phyloP scores from a whole-genome alignment of 2,797 vertebrate genomes.

The Melanotaenia pygmaea region DNA sequence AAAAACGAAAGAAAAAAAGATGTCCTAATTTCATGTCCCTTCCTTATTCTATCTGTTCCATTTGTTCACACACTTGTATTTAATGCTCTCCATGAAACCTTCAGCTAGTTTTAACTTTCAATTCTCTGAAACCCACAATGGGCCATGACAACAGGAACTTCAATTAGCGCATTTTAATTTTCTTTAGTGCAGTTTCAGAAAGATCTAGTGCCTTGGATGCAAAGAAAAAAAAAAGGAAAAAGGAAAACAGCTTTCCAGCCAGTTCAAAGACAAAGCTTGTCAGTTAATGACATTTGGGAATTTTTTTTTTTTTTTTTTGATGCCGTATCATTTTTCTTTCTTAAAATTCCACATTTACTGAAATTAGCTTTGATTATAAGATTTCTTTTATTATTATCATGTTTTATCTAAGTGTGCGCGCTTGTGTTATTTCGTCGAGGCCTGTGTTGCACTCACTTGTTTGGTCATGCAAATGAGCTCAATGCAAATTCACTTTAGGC shows the following conservation, averaged over 20 bases:
- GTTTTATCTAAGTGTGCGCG: slow-evolving; percentile 42
- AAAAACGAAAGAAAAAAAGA: neutral
- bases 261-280: slow-evolving; percentile 88
- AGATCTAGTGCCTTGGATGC: slow-evolving; percentile 97
- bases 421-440: slow-evolving; percentile 63
- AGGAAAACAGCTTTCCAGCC: slow-evolving; percentile 92
- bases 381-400: slow-evolving; percentile 23
- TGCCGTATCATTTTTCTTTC: slow-evolving; percentile 56
- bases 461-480: slow-evolving; percentile 75
- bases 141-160: slow-evolving; percentile 46
- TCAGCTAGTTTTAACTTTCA: slow-evolving; percentile 29
- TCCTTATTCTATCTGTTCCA: neutral
- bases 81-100: slow-evolving; percentile 41
- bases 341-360: slow-evolving; percentile 60
- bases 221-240: slow-evolving; percentile 88
- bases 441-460: slow-evolving; percentile 72
- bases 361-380: slow-evolving; percentile 60
- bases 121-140: slow-evolving; percentile 30
- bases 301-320: slow-evolving; percentile 53
- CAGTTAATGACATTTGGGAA: slow-evolving; percentile 57
- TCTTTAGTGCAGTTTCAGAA: slow-evolving; percentile 84
- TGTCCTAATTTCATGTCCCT: slow-evolving; percentile 7
- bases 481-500: slow-evolving; percentile 70
- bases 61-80: slow-evolving; percentile 34
- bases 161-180: slow-evolving; percentile 66